Conservation (phyloP, 2,888 invertebrate species). For the Ophraella communa region DNA sequence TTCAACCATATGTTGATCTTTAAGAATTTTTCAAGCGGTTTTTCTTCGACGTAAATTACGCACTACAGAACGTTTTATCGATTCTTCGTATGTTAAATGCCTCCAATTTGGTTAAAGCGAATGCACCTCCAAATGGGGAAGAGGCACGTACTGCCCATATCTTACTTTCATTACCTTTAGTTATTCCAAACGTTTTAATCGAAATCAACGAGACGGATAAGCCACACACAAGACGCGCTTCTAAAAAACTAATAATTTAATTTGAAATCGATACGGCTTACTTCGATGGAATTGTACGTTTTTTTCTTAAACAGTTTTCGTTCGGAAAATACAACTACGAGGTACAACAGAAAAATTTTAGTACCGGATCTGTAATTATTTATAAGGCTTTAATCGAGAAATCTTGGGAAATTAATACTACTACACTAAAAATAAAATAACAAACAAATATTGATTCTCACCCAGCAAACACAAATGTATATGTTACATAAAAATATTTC, state of each 20-base stretch:
- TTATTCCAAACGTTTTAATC: constrained; percentile 52
- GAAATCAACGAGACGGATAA: constrained; percentile 43
- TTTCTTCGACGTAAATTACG: constrained; percentile 31
- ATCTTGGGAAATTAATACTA: too few relatives aligned
- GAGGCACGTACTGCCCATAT: constrained; percentile 46
- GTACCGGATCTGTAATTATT: too few relatives aligned
- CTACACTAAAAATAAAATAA: too few relatives aligned
- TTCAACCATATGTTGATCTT: constrained; percentile 21
- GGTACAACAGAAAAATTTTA: too few relatives aligned
- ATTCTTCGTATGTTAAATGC: constrained; percentile 34
- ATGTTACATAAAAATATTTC: too few relatives aligned
- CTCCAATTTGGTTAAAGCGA: constrained; percentile 28
- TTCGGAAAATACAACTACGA: not conserved
- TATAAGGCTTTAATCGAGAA: too few relatives aligned
- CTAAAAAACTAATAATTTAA: constrained; percentile 43
- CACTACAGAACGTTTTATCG: constrained; percentile 18
- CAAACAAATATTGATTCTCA: too few relatives aligned
- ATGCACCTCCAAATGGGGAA: constrained; percentile 37
- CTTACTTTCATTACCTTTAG: constrained; percentile 46
- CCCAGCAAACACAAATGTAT: too few relatives aligned
- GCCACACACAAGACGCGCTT: constrained; percentile 38
- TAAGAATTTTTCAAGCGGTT: constrained; percentile 12
- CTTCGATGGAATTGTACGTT: constrained; percentile 23
- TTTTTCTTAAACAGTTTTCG: not conserved
- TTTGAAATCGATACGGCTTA: constrained; percentile 35